Evolutionary conservation across 2,888 invertebrate species (phyloP).

Genomic region (Synanthedon andrenaeformis): DNA sequence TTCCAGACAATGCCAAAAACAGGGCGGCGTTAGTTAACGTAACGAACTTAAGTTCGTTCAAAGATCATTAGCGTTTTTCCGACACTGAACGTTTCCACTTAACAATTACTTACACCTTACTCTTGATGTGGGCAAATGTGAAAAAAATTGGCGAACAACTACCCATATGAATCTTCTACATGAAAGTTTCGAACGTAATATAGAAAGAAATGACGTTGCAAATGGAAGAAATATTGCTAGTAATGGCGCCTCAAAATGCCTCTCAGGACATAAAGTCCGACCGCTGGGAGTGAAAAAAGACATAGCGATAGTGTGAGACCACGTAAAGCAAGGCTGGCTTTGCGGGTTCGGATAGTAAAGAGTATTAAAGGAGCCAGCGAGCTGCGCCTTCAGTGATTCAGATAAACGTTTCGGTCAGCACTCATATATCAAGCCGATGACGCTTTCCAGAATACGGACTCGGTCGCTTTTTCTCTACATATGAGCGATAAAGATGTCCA

Average conservation of each 20-base stretch:
- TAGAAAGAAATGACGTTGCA: conserved; percentile 42
- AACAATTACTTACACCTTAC: neutral
- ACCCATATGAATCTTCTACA: conserved; percentile 6
- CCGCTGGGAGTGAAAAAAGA: conserved; percentile 40
- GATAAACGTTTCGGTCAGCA: conserved; percentile 59
- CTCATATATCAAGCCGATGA: conserved; percentile 50
- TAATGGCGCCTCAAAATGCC: conserved; percentile 39
- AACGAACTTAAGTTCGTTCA: conserved; percentile 12
- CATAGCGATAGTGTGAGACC: conserved; percentile 34
- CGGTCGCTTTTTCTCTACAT: conserved; percentile 27
- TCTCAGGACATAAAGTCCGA: conserved; percentile 41
- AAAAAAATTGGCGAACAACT: neutral
- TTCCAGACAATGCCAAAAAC: conserved; percentile 8
- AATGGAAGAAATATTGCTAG: conserved; percentile 47
- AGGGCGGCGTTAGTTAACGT: neutral
- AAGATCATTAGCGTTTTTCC: conserved; percentile 19
- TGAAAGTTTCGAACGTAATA: conserved; percentile 19
- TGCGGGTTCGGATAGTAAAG: conserved; percentile 12
- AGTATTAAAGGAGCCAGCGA: conserved; percentile 36
- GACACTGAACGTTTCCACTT: conserved; percentile 10
- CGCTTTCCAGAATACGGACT: conserved; percentile 33
- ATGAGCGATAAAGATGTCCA: conserved; percentile 39
- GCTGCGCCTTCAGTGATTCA: conserved; percentile 46
- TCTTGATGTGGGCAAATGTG: neutral
- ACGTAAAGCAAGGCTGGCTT: conserved; percentile 27